Evolutionary conservation across 2,113 vertebrate species (phyloP).

Genomic region (Phylloscopus trochilus): DNA sequence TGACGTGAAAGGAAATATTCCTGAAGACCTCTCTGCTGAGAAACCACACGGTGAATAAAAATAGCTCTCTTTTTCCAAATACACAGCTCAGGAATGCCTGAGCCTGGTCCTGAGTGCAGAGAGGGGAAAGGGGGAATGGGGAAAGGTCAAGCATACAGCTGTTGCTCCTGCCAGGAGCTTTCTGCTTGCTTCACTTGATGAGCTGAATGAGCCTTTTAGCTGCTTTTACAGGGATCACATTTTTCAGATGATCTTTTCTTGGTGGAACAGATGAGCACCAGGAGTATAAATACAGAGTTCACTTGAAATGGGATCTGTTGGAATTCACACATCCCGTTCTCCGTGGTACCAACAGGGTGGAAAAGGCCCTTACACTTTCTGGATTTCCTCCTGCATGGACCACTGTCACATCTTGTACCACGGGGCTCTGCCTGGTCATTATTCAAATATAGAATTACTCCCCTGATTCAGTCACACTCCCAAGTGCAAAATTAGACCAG

Average conservation of each 20-base stretch:
- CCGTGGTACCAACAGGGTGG: neutral
- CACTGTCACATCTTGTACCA: neutral
- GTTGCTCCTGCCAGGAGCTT: neutral
- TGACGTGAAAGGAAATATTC: constrained; percentile 36
- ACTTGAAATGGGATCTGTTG: constrained; percentile 50
- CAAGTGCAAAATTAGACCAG: neutral
- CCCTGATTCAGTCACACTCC: neutral
- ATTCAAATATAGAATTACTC: neutral
- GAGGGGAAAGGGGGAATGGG: neutral
- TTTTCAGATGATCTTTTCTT: constrained; percentile 23
- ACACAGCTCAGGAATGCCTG: neutral
- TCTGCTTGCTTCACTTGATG: neutral
- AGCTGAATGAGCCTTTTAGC: constrained; percentile 14
- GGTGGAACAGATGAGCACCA: constrained; percentile 27
- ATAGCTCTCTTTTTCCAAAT: constrained; percentile 12
- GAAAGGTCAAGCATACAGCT: constrained; percentile 38
- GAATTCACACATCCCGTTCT: constrained; percentile 42
- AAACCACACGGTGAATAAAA: constrained; percentile 35
- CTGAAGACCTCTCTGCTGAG: neutral
- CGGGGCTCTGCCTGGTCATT: neutral
- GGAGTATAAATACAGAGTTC: constrained; percentile 19
- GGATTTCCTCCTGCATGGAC: neutral
- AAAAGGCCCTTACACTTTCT: neutral
- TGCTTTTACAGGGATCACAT: neutral
- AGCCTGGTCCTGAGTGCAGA: neutral